phyloP scores from a whole-genome alignment of 2,797 vertebrate species.

The Sandelia bainsii region DNA sequence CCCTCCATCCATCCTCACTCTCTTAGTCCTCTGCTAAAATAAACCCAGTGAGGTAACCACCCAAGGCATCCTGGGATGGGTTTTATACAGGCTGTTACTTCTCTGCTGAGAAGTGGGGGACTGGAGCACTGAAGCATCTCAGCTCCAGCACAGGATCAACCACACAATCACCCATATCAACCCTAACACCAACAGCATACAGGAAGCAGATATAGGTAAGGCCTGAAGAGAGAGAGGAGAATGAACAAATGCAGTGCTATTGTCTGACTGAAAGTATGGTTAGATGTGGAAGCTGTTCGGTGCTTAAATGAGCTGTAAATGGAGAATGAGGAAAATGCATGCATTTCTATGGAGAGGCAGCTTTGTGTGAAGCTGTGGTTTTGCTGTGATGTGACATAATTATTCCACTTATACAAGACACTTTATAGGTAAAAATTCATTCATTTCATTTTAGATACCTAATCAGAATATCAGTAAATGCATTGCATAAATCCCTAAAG shows the following conservation, averaged over 20 bases:
- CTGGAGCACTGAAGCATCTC: slow-evolving; percentile 55
- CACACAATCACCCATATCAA: slow-evolving; percentile 29
- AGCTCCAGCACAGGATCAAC: slow-evolving; percentile 43
- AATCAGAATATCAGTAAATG: not conserved
- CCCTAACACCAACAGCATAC: slow-evolving; percentile 9
- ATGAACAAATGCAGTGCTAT: not conserved
- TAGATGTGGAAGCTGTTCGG: not conserved
- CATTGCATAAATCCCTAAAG: not conserved
- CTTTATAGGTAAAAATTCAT: not conserved
- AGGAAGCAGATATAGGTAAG: slow-evolving; percentile 67
- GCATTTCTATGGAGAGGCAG: not conserved
- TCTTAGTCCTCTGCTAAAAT: slow-evolving; percentile 79
- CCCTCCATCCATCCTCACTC: slow-evolving; percentile 65
- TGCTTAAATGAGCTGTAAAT: not conserved
- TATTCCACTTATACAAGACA: not conserved
- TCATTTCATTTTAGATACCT: not conserved
- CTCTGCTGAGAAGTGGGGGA: slow-evolving; percentile 57
- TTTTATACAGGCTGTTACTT: slow-evolving; percentile 68
- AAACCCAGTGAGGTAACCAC: slow-evolving; percentile 83
- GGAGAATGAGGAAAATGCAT: not conserved
- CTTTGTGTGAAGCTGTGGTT: not conserved
- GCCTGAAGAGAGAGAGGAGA: not conserved
- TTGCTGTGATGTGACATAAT: not conserved
- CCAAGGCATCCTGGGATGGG: slow-evolving; percentile 64
- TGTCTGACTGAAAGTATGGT: not conserved